phyloP scores from a whole-genome alignment of 2,797 vertebrate genomes.

The Psittacula derbiana region DNA sequence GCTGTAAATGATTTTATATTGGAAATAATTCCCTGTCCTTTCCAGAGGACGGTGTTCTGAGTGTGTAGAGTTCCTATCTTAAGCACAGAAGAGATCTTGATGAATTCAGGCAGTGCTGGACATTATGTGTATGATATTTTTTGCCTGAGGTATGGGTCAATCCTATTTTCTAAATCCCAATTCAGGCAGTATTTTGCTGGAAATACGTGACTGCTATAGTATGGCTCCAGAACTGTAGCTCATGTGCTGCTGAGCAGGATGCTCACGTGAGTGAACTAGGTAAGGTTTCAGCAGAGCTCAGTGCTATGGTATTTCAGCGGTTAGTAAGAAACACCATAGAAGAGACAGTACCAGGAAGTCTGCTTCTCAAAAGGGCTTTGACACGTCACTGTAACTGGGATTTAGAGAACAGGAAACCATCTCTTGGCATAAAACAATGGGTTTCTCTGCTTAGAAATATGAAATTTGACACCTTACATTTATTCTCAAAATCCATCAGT shows the following conservation, averaged over 20 bases:
- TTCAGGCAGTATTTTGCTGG: background rate
- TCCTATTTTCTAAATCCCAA: background rate
- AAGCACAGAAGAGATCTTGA: background rate
- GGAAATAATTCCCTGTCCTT: background rate
- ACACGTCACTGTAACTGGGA: background rate
- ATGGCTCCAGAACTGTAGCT: background rate
- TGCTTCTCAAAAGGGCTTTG: background rate
- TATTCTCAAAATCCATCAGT: background rate
- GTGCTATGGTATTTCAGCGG: background rate
- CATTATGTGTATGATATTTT: background rate
- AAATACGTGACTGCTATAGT: background rate
- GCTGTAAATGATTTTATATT: background rate
- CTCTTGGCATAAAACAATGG: background rate
- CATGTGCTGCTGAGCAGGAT: background rate
- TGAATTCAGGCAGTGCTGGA: background rate
- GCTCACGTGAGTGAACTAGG: background rate
- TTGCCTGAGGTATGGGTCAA: background rate
- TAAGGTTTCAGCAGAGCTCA: background rate
- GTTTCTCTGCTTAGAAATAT: background rate
- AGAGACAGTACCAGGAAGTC: background rate
- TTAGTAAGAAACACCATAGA: background rate
- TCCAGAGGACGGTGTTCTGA: background rate
- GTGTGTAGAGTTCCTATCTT: background rate
- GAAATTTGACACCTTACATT: background rate
- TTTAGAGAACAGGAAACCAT: background rate